Evolutionary conservation across 1,140 invertebrate species (phyloP), one percentile per base, ranked within the genome.

Genomic region (Nephila pilipes): DNA sequence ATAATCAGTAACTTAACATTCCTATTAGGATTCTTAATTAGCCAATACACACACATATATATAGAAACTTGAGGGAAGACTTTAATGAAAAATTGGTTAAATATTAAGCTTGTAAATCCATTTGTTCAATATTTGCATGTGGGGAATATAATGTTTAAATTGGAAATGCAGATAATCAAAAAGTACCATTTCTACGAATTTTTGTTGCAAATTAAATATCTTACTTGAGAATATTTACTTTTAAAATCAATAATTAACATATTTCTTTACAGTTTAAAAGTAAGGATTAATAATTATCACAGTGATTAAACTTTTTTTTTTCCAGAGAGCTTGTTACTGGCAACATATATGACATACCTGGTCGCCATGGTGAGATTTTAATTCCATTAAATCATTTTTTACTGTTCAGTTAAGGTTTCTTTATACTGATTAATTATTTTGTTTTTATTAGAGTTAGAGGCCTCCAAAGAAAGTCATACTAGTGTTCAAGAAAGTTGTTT

Each of bases 271-370:
- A 57, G 2, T 57, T 75, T 75, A 80, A 80, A 32, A 80, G 5
- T 10, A 32, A 32, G 8, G 58, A 80, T 36, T 18, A 8, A 80
- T 32, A 36, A 29, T 36, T 80, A 29, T 36, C 5, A 38, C 22
- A 14, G 12, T n/a, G 22, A 20, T 60, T 18, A 20, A 60, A 2
- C n/a, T 60, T 60, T 20, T 60, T 36, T 32, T 12, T 32, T 14
- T 83, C 55, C 54, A 57, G 81, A 83, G 54, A 83, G 14, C 6
- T 55, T 83, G 38, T 8, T n/a, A 83, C 81, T 16, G 81, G 81
- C n/a, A 83, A 83, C 54, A 83, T 83, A 29, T 83, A 83, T 83
- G 81, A 83, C 46, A 83, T 83, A 2, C 81, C 81, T 83, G 81
- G 81, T 55, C 25, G 14, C 10, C 38, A 83, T 83, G 81, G 81